These are phyloP conservation scores for Zeus faber DNA, from an alignment of 2,113 vertebrate genomes.

Conservation along the genomic window DNA sequence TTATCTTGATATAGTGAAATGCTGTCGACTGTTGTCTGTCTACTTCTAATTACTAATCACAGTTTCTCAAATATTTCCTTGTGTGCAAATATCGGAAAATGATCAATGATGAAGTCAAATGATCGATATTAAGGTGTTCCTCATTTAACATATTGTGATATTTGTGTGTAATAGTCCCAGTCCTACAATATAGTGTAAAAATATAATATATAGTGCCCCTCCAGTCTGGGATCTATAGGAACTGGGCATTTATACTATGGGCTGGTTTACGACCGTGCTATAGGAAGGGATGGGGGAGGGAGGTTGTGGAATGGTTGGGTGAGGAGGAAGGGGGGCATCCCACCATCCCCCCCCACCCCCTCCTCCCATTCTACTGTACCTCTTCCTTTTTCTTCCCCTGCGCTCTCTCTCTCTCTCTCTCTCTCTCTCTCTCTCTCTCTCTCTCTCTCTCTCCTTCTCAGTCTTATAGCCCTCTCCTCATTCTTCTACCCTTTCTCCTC, in stretches of 20 bases:
- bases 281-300: too few species aligned
- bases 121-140: too few species aligned
- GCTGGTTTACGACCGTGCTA: constrained; percentile 24
- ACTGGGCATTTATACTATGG: constrained; percentile 2
- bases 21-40: too few species aligned
- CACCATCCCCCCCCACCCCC: constrained; percentile 11
- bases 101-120: too few species aligned
- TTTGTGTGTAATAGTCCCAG: too few species aligned
- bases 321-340: not conserved
- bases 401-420: not conserved
- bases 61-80: too few species aligned
- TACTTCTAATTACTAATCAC: too few species aligned
- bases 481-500: constrained; percentile 8
- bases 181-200: too few species aligned
- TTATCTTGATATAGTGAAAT: too few species aligned
- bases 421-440: constrained; percentile 12
- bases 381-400: constrained; percentile 17
- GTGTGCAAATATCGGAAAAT: too few species aligned
- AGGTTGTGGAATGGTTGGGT: too few species aligned
- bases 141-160: too few species aligned
- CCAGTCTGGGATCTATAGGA: constrained; percentile 1
- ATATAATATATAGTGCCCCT: constrained; percentile 10
- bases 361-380: constrained; percentile 30
- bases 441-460: constrained; percentile 15
- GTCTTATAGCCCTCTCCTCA: not conserved